Evolutionary conservation across 2,113 vertebrate genomes (phyloP).

Genomic region (Callorhinus ursinus): DNA sequence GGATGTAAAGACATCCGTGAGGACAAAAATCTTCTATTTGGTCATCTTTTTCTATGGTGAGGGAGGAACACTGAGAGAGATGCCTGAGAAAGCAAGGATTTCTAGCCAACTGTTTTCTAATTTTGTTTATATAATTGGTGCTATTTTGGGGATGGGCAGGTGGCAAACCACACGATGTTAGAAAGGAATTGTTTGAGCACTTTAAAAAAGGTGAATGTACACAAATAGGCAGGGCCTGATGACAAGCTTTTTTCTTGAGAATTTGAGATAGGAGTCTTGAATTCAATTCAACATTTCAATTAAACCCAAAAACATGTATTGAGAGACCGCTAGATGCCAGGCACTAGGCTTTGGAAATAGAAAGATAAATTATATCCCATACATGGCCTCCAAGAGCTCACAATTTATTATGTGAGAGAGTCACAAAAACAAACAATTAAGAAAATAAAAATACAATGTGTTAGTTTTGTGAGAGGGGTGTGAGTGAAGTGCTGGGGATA

Average conservation of each 20-base stretch:
- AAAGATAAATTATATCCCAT: constrained; percentile 60
- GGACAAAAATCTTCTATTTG: neutral
- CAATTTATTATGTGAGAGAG: constrained; percentile 9
- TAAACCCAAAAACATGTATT: constrained; percentile 59
- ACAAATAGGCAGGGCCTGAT: neutral
- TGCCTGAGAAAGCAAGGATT: neutral
- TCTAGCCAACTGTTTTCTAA: neutral
- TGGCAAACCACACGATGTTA: neutral
- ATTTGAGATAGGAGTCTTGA: constrained; percentile 57
- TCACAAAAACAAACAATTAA: constrained; percentile 8
- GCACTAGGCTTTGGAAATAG: constrained; percentile 30
- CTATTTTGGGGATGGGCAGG: constrained; percentile 25
- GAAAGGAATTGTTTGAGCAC: constrained; percentile 44
- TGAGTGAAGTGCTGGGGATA: neutral
- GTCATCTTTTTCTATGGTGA: neutral
- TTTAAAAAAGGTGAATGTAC: neutral
- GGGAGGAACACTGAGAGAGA: neutral
- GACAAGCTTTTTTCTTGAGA: constrained; percentile 33
- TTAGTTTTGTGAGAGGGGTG: neutral
- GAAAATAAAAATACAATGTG: constrained; percentile 27
- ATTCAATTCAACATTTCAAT: constrained; percentile 68
- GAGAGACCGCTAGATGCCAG: neutral
- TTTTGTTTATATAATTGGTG: constrained; percentile 1
- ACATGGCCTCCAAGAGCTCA: constrained; percentile 4
- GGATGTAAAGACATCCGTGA: neutral